Base-by-base conservation (phyloP, 2,888 invertebrate species). In the Acrobeloides nanus region DNA sequence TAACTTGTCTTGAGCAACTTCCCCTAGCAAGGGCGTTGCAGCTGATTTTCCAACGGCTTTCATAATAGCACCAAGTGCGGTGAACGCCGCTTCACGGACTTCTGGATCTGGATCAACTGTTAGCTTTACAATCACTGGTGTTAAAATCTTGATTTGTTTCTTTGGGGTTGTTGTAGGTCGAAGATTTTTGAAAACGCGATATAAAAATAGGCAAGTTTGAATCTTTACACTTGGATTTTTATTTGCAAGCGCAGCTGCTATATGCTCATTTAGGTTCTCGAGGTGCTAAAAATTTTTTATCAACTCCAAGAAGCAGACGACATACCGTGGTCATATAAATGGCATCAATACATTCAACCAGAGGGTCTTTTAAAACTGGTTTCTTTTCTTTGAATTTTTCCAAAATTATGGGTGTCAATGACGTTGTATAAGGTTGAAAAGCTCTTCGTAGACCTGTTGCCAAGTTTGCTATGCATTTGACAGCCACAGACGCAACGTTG, bases 21-120 rank as follows among this genome's bases (percentile, higher is more conserved):
- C 52, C 4, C 33, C 24, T 4, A 53, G 18, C 21, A 53, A 34
- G 8, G 37, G 17, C 21, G 15, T 7, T 12, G 46, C 46, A 3
- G 48, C 8, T 17, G 89, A 90, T 71, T 95, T 93, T 1, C 92
- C 87, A 10, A 93, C 85, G 4, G 92, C 81, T 76, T 90, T 92
- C 79, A 89, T 84, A 0, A 89, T 83, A 0, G 89, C 90, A 8
- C 95, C 97, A n/a, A 97, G 76, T 0, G 93, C 92, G 73, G 89
- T 87, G 0, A 88, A 88, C 0, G 90, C 84, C 48, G 85, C 84
- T 25, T 51, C 51, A 12, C 51, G 52, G 29, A 51, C 95, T 1
- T 81, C 81, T 0, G 88, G 87, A 78, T 93, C 90, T 78, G 80
- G 72, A 75, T 81, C 79, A 21, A 57, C 62, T 0, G 66, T 61